phyloP scores from a whole-genome alignment of 2,113 vertebrate genomes.

The Conger conger region DNA sequence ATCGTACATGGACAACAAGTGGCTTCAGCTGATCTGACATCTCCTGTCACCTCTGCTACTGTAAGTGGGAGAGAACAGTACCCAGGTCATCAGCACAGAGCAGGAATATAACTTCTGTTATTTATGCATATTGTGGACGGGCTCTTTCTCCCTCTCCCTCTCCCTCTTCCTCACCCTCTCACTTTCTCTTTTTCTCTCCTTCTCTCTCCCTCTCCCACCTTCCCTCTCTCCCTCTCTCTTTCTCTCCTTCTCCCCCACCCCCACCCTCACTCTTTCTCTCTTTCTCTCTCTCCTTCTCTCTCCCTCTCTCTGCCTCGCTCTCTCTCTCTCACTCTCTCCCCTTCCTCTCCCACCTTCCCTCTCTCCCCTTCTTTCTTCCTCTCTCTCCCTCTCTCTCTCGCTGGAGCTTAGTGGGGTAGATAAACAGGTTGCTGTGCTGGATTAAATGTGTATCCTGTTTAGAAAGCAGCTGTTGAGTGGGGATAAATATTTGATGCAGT shows the following conservation, averaged over 20 bases:
- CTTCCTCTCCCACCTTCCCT: not conserved
- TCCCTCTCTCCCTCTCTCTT: not conserved
- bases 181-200: too few relatives aligned
- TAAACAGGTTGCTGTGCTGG: slow-evolving; percentile 20
- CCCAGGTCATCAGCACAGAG: not conserved
- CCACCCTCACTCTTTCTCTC: not conserved
- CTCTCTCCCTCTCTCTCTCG: not conserved
- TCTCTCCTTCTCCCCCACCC: not conserved
- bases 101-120: not conserved
- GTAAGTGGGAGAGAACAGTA: not conserved
- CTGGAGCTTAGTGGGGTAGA: slow-evolving; percentile 8
- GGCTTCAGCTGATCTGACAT: not conserved
- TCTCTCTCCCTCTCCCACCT: not conserved
- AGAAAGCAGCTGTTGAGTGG: slow-evolving; percentile 39
- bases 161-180: too few relatives aligned
- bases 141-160: too few relatives aligned
- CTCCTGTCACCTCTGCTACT: not conserved
- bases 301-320: not conserved
- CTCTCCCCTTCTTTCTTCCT: not conserved
- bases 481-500: slow-evolving; percentile 44
- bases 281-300: not conserved
- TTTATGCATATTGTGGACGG: not conserved
- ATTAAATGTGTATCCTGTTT: slow-evolving; percentile 39
- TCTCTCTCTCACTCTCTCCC: not conserved
- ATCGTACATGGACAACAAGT: not conserved